Evolutionary conservation across 2,888 invertebrate genomes (phyloP).

Genomic region (Pemphredon lugubris): DNA sequence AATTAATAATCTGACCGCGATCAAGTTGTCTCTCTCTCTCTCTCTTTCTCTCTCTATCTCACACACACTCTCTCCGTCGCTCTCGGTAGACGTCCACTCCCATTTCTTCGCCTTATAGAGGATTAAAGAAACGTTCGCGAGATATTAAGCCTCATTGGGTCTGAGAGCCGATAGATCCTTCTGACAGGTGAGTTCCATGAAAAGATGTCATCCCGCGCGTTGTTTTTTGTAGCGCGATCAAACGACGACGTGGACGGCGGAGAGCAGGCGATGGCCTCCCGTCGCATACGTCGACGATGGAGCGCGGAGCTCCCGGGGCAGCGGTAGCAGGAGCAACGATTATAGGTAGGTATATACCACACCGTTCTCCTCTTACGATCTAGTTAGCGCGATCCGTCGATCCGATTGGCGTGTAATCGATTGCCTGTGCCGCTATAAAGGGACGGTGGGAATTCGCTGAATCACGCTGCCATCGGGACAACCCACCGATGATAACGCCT

Average conservation of each 20-base stretch:
- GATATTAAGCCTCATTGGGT: slow-evolving; percentile 3
- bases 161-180: neutral
- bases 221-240: slow-evolving; percentile 22
- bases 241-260: slow-evolving; percentile 24
- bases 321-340: slow-evolving; percentile 33
- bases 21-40: no score
- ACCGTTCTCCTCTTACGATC: slow-evolving; percentile 50
- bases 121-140: slow-evolving; percentile 1
- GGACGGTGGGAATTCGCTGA: slow-evolving; percentile 61
- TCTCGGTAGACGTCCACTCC: neutral
- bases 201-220: slow-evolving; percentile 27
- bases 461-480: slow-evolving; percentile 50
- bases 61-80: no score
- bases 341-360: slow-evolving; percentile 27
- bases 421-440: slow-evolving; percentile 50
- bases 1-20: no score
- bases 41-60: no score
- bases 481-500: slow-evolving; percentile 48
- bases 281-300: no score
- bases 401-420: slow-evolving; percentile 69
- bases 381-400: slow-evolving; percentile 65
- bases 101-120: slow-evolving; percentile 13
- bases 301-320: no score
- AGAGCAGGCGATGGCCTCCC: neutral
- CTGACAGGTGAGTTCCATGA: slow-evolving; percentile 33